These are phyloP conservation scores for Keiferia lycopersicella DNA, from an alignment of 2,888 invertebrate species.

Conservation along the genomic window DNA sequence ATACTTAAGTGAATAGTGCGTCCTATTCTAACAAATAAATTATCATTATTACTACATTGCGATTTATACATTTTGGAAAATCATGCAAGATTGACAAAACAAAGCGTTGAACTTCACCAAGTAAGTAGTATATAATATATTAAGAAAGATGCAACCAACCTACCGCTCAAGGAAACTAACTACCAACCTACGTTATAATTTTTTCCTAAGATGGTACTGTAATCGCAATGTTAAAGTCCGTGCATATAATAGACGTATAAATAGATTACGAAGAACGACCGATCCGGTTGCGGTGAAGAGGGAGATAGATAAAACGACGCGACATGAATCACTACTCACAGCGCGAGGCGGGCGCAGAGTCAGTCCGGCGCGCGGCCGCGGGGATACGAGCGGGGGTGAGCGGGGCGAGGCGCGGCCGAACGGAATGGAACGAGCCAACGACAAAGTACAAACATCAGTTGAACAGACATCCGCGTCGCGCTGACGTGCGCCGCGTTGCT, in stretches of 20 bases:
- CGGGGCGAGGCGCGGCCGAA: constrained; percentile 48
- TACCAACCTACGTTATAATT: background rate
- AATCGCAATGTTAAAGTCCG: constrained; percentile 71
- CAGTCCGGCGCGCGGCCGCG: constrained; percentile 56
- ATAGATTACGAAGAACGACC: constrained; percentile 80
- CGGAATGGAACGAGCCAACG: constrained; percentile 71
- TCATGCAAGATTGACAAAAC: too few species aligned
- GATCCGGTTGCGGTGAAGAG: constrained; percentile 80
- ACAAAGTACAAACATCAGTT: constrained; percentile 77
- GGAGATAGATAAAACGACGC: constrained; percentile 81
- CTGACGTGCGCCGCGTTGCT: constrained; percentile 62
- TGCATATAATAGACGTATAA: constrained; percentile 73
- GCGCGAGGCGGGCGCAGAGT: constrained; percentile 58
- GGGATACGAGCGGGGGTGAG: constrained; percentile 50
- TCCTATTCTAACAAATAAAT: too few species aligned
- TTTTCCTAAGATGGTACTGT: constrained; percentile 35
- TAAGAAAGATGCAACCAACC: background rate
- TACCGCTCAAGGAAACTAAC: background rate
- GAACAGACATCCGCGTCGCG: constrained; percentile 74
- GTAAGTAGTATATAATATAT: too few species aligned
- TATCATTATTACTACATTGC: too few species aligned
- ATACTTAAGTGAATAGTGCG: constrained; percentile 5
- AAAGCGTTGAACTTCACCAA: too few species aligned
- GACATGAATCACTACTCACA: constrained; percentile 80
- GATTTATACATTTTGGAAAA: too few species aligned